Percentiles rank a stretch among this genome's conserved stretches.
phyloP scores from a whole-genome alignment of 2,888 invertebrate species.

The Branchinecta sandiegonensis region DNA sequence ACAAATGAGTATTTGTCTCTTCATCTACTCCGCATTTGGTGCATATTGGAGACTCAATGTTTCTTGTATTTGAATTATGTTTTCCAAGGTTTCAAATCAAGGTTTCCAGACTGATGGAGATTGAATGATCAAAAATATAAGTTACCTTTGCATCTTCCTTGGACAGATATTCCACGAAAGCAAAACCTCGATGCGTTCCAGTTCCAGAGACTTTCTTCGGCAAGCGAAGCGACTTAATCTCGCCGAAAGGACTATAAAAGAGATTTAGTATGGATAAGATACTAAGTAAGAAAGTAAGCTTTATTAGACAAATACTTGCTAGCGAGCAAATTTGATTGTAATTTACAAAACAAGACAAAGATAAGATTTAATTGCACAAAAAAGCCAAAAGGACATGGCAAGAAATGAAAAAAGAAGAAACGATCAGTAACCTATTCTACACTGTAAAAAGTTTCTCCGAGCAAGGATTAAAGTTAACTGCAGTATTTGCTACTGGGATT shows the following conservation, averaged over 20 bases:
- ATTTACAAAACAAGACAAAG: neutral
- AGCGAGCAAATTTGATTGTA: neutral
- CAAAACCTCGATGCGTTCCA: slow-evolving; percentile 83
- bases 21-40: too few relatives aligned
- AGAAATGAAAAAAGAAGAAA: too few relatives aligned
- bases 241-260: slow-evolving; percentile 67
- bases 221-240: slow-evolving; percentile 70
- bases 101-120: too few relatives aligned
- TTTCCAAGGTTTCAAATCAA: too few relatives aligned
- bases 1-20: too few relatives aligned
- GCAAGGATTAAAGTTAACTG: too few relatives aligned
- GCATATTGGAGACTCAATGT: too few relatives aligned
- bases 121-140: neutral
- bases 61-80: too few relatives aligned
- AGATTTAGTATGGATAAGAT: slow-evolving; percentile 24
- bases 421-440: too few relatives aligned
- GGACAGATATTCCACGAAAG: slow-evolving; percentile 80
- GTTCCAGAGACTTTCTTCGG: slow-evolving; percentile 73
- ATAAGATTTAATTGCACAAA: slow-evolving; percentile 18
- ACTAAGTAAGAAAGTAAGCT: slow-evolving; percentile 11
- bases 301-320: slow-evolving; percentile 11
- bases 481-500: too few relatives aligned
- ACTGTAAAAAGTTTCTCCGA: too few relatives aligned
- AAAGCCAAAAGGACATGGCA: too few relatives aligned
- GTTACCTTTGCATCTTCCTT: slow-evolving; percentile 78